phyloP scores from a whole-genome alignment of 2,888 invertebrate genomes.

The Ptychoptera albimana region DNA sequence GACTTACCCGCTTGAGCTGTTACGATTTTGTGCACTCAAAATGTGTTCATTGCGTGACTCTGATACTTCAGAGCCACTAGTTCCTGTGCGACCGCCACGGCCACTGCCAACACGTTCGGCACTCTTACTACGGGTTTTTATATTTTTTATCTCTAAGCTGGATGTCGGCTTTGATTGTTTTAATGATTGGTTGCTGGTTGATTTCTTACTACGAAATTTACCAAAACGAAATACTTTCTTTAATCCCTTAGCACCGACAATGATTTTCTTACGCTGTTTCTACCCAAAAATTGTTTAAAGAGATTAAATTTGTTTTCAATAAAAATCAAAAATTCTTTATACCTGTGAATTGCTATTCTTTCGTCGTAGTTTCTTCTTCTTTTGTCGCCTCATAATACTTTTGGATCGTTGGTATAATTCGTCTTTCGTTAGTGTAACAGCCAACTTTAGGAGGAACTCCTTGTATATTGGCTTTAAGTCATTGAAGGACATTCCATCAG shows the following conservation, averaged over 20 bases:
- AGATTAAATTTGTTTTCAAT: background rate
- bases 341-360: slow-evolving; percentile 35
- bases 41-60: slow-evolving; percentile 41
- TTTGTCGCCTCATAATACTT: slow-evolving; percentile 73
- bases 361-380: slow-evolving; percentile 46
- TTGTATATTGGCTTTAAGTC: slow-evolving; percentile 83
- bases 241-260: slow-evolving; percentile 42
- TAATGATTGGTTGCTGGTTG: slow-evolving; percentile 10
- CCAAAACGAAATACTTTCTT: slow-evolving; percentile 45
- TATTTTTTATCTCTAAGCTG: no score
- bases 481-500: slow-evolving; percentile 87
- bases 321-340: slow-evolving; percentile 19
- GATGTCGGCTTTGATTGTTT: slow-evolving; percentile 16
- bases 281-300: slow-evolving; percentile 14
- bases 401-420: slow-evolving; percentile 81
- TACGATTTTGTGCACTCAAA: slow-evolving; percentile 40
- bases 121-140: slow-evolving; percentile 23
- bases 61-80: slow-evolving; percentile 46
- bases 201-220: slow-evolving; percentile 26
- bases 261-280: slow-evolving; percentile 40
- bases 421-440: slow-evolving; percentile 80
- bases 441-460: slow-evolving; percentile 72
- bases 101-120: slow-evolving; percentile 16
- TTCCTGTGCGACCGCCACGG: slow-evolving; percentile 39
- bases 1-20: slow-evolving; percentile 42